Evolutionary conservation across 2,888 invertebrate genomes (phyloP).

Genomic region (Meganola albula): DNA sequence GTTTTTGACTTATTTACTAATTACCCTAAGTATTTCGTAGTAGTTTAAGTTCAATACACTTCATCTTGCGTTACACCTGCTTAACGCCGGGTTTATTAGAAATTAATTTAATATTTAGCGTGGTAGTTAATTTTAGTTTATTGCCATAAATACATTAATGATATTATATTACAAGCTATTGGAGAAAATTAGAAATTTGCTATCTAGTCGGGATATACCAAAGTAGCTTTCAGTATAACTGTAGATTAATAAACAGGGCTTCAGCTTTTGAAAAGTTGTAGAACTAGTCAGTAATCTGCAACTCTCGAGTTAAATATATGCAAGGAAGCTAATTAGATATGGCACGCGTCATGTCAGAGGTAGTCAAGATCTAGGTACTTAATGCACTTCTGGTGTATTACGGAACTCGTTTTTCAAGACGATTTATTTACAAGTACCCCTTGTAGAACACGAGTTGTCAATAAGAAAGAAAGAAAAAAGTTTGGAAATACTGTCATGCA

Average conservation of each 20-base stretch:
- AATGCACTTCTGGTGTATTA: conserved; percentile 37
- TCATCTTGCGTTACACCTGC: no score
- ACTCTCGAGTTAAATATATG: conserved; percentile 51
- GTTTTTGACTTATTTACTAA: no score
- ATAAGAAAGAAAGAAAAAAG: background rate
- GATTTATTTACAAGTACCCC: no score
- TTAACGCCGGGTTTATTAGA: no score
- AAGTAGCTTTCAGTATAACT: conserved; percentile 54
- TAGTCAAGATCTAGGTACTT: conserved; percentile 37
- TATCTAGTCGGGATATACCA: conserved; percentile 44
- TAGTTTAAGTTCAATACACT: no score
- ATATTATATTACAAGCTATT: conserved; percentile 27
- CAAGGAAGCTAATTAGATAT: conserved; percentile 66
- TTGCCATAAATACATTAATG: no score
- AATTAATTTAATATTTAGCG: no score
- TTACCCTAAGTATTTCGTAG: no score
- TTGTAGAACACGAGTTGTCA: conserved; percentile 31
- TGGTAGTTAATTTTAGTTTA: no score
- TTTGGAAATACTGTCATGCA: no score
- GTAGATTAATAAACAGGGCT: conserved; percentile 54
- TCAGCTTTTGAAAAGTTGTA: conserved; percentile 54
- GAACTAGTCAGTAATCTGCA: conserved; percentile 46
- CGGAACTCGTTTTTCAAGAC: conserved; percentile 47
- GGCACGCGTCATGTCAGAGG: conserved; percentile 44
- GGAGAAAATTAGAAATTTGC: conserved; percentile 54